Evolutionary conservation across 2,888 invertebrate genomes (phyloP), one percentile per base, ranked within the genome.

Genomic region (Apotomis turbidana): DNA sequence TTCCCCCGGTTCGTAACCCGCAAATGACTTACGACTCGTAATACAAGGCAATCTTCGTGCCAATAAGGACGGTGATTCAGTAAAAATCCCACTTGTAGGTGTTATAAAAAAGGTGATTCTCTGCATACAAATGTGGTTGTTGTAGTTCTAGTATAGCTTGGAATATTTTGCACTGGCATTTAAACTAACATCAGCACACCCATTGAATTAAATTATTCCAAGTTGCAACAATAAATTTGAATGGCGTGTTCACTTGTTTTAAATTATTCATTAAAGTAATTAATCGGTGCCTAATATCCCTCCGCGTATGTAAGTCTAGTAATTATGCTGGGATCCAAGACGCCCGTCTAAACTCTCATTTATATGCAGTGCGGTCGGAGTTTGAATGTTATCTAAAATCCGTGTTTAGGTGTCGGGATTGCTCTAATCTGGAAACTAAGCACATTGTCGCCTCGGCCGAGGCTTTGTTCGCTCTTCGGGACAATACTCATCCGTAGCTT

Each of bases 361-460:
- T 93, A 91, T 91, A 93, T 93, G 92, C 93, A 92, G 89, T 87
- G 90, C 88, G 91, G 90, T 90, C 81, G 85, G 87, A 90, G 91
- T 93, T 91, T 92, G 90, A 91, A 93, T 92, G 92, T 91, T 93
- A 93, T 93, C 93, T 92, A 87, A 91, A 93, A 93, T 93, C 93
- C 91, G 90, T 91, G 92, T 93, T 93, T 93, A 93, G 93, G 92
- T 93, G 93, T 92, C 88, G 90, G 89, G 89, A 90, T 90, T 87
- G 90, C 86, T 91, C 88, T 93, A 93, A 93, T 93, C 93, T 93
- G 76, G 83, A 90, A 92, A 91, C 92, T 92, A 91, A 91, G 92
- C 92, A 92, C 92, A 91, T 93, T 90, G 92, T 93, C 87, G 85
- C 88, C 88, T 86, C 88, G 86, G 85, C 85, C 86, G 77, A 81